Percentiles rank a stretch among this genome's conserved stretches.
Evolutionary conservation across 2,888 invertebrate species (phyloP).

Genomic region (Ferdinandea cuprea): DNA sequence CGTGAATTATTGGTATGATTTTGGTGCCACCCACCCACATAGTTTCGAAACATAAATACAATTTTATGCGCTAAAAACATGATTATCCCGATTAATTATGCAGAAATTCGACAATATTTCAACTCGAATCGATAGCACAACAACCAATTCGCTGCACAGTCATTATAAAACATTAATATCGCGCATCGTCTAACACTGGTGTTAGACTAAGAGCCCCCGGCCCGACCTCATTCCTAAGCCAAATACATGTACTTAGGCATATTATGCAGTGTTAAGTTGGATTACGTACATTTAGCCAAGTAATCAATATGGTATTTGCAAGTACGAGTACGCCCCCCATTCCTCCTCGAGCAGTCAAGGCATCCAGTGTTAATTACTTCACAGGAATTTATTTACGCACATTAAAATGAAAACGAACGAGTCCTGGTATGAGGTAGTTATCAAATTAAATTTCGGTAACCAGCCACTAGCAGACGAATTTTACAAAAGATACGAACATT

Average conservation of each 20-base stretch:
- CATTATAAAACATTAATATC: slow-evolving; percentile 21
- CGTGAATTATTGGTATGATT: neutral
- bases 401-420: slow-evolving; percentile 25
- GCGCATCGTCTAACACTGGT: slow-evolving; percentile 3
- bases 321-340: slow-evolving; percentile 20
- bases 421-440: neutral
- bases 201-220: neutral
- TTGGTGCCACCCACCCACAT: neutral
- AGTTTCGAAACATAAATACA: neutral
- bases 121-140: slow-evolving; percentile 2
- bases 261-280: slow-evolving; percentile 2
- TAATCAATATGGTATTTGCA: slow-evolving; percentile 52
- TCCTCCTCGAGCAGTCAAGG: neutral
- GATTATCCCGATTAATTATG: slow-evolving; percentile 53
- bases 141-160: slow-evolving; percentile 21
- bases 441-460: slow-evolving; percentile 43
- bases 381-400: slow-evolving; percentile 53
- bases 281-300: slow-evolving; percentile 46
- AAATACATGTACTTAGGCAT: neutral
- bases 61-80: slow-evolving; percentile 1
- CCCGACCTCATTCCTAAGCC: neutral
- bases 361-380: slow-evolving; percentile 58
- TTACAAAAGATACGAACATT: slow-evolving; percentile 11
- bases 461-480: slow-evolving; percentile 4
- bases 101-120: slow-evolving; percentile 33